Conservation (phyloP, 2,113 vertebrate genomes). For the Oophaga pumilio region DNA sequence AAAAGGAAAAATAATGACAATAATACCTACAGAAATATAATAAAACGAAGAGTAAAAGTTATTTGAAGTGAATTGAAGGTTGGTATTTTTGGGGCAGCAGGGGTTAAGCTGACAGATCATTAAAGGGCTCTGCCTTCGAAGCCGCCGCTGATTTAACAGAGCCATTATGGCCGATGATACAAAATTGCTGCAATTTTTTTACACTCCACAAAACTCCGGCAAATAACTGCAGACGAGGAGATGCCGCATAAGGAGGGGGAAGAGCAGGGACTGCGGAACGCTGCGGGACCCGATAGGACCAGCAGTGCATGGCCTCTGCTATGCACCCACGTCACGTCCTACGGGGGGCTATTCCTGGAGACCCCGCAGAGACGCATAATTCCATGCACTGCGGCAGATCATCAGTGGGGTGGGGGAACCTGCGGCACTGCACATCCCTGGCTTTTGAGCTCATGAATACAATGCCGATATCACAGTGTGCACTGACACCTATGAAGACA, state of each 20-base stretch:
- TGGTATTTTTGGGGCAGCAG: not conserved
- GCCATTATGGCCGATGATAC: not conserved
- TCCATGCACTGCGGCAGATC: too few relatives aligned
- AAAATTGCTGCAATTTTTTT: conserved; percentile 20
- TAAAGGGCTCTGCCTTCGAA: not conserved
- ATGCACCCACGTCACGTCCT: not conserved
- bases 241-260: not conserved
- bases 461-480: too few relatives aligned
- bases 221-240: not conserved
- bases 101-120: not conserved
- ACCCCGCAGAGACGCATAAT: too few relatives aligned
- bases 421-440: too few relatives aligned
- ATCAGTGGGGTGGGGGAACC: too few relatives aligned
- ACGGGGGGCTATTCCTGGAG: too few relatives aligned
- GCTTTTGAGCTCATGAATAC: too few relatives aligned
- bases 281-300: not conserved
- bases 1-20: too few relatives aligned
- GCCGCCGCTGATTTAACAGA: not conserved
- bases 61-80: too few relatives aligned
- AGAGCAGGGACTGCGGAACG: not conserved
- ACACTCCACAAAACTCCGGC: conserved; percentile 6
- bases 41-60: too few relatives aligned
- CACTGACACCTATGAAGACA: too few relatives aligned
- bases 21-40: too few relatives aligned
- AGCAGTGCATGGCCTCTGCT: not conserved